Evolutionary conservation across 2,888 invertebrate genomes (phyloP).

Genomic region (Lithosia quadra): DNA sequence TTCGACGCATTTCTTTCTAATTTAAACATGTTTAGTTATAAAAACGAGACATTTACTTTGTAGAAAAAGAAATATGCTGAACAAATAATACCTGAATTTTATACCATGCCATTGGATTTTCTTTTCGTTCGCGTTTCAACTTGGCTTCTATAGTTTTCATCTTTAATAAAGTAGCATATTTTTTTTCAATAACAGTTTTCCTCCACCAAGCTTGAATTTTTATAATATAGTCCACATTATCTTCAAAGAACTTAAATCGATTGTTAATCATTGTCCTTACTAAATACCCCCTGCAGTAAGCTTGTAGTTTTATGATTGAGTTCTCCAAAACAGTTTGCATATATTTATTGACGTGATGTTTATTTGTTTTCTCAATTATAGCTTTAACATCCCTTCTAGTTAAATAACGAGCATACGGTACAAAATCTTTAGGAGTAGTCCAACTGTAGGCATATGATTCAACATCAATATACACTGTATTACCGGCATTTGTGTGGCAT

Average conservation of each 20-base stretch:
- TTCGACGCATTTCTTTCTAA: too few relatives aligned
- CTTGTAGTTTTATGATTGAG: conserved; percentile 86
- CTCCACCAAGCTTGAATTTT: conserved; percentile 90
- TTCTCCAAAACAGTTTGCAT: conserved; percentile 76
- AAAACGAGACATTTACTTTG: background rate
- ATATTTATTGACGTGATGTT: conserved; percentile 76
- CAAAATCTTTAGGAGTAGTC: conserved; percentile 84
- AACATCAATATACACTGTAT: conserved; percentile 84
- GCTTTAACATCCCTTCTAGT: conserved; percentile 76
- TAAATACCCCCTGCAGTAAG: conserved; percentile 87
- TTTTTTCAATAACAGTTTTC: conserved; percentile 76
- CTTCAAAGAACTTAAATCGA: conserved; percentile 73
- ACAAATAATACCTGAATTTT: conserved; percentile 77
- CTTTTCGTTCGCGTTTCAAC: conserved; percentile 69
- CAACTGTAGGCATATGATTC: conserved; percentile 84
- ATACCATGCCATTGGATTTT: conserved; percentile 83
- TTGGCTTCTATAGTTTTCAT: conserved; percentile 76
- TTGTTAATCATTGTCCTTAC: conserved; percentile 79
- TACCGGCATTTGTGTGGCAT: conserved; percentile 82
- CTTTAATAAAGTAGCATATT: conserved; percentile 77
- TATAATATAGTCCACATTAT: conserved; percentile 76
- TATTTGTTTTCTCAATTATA: conserved; percentile 79
- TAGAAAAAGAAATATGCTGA: background rate
- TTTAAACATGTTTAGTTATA: background rate
- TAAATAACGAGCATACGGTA: conserved; percentile 80